Base-by-base conservation (phyloP, 2,797 vertebrate genomes). In the Hoplostethus atlanticus region DNA sequence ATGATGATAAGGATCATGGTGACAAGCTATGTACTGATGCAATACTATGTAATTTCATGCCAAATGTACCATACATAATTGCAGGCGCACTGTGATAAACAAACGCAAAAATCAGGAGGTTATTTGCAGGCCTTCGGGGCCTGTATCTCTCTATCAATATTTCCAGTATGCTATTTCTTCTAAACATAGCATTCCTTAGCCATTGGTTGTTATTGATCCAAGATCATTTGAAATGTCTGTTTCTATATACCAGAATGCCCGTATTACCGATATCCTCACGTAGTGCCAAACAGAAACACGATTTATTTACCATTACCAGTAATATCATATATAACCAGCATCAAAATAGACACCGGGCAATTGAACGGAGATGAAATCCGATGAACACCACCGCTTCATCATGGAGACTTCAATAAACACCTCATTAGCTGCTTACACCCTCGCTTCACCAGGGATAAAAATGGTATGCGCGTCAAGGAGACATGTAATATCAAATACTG, bases 1-100 rank as follows among this genome's bases (percentile, higher is more conserved):
- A 72, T 68, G 54, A 76, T 77, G 71, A 1, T 57, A 31, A 59
- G 58, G 71, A 17, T 50, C 30, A 25, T 21, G 62, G 64, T 67
- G 68, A 65, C 10, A 63, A 51, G 68, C 58, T 83, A 28, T 79
- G 79, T 75, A 79, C 65, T 83, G 80, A 86, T 86, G 83, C 87
- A 87, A 56, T 34, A 81, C 90, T 82, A 30, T 28, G 30, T 44
- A 5, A 67, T 31, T 34, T 9, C 15, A 56, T 30, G 50, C 63
- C 16, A 34, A 9, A 57, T 57, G 21, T 21, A 13, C 28, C 30
- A 57, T 7, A 85, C 78, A 88, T 84, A 80, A 89, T 84, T 67
- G 36, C 28, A 83, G 50, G 21, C 62, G 60, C 79, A 64, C n/a
- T 28, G 60, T 68, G 75, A 68, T 36, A 71, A 80, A 79, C 42